A percentile compares a stretch with the other conserved stretches of the same genome.
These are phyloP conservation scores for Leptonema lineaticorne DNA, from an alignment of 1,140 invertebrate genomes.

Conservation along the genomic window DNA sequence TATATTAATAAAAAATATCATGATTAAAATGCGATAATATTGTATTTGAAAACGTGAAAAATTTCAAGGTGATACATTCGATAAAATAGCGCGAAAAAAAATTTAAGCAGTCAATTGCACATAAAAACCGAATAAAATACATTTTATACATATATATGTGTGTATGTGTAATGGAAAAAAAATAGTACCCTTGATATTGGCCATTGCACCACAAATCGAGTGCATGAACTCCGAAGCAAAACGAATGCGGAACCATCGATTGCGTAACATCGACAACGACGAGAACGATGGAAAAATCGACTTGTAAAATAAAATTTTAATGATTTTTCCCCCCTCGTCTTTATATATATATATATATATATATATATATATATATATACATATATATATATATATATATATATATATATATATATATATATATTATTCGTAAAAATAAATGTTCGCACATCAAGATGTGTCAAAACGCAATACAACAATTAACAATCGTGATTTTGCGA, in stretches of 20 bases:
- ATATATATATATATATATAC: background rate
- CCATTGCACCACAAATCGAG: constrained; percentile 20
- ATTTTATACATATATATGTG: background rate
- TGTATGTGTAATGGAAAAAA: constrained; percentile 12
- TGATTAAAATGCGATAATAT: no score
- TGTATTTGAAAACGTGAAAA: no score
- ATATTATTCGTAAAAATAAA: no score
- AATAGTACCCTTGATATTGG: constrained; percentile 29
- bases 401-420: no score
- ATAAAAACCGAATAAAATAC: background rate
- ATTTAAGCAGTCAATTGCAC: no score
- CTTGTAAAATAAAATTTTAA: background rate
- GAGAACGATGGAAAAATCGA: background rate
- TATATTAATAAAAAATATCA: background rate
- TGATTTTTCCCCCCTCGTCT: background rate
- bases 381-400: background rate
- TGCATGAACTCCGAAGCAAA: constrained; percentile 22
- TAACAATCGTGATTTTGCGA: no score
- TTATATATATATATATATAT: background rate
- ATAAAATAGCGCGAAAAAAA: no score
- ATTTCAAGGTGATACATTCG: no score
- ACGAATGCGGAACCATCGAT: constrained; percentile 14
- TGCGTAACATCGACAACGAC: background rate
- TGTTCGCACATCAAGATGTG: no score
- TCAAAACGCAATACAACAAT: no score